phyloP scores from a whole-genome alignment of 2,888 invertebrate species.

The Syrphus vitripennis region DNA sequence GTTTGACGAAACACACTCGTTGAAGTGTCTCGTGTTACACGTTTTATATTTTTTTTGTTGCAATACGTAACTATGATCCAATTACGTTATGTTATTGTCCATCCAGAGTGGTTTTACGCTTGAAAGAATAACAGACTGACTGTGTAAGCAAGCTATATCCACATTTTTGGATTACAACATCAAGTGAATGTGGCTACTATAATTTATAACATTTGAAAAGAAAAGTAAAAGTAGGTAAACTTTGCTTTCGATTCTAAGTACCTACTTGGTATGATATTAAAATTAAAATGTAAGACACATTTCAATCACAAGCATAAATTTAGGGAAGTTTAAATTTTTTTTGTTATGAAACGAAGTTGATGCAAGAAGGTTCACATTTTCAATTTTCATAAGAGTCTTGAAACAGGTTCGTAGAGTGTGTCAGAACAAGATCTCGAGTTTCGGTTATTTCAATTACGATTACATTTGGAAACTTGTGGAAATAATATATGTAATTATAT shows the following conservation, averaged over 20 bases:
- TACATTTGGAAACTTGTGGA: not conserved
- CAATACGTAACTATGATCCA: constrained; percentile 32
- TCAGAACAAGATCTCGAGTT: not conserved
- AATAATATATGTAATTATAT: too few species aligned
- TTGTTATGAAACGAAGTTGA: not conserved
- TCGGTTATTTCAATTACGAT: not conserved
- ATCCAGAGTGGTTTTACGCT: constrained; percentile 42
- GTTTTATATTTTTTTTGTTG: not conserved
- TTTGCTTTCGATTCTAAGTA: constrained; percentile 60
- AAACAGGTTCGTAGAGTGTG: not conserved
- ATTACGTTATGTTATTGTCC: constrained; percentile 47
- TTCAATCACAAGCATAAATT: not conserved
- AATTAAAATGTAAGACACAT: constrained; percentile 20
- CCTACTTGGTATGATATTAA: constrained; percentile 1
- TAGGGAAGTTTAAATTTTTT: not conserved
- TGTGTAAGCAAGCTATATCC: not conserved
- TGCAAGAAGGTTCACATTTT: not conserved
- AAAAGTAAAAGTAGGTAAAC: constrained; percentile 62
- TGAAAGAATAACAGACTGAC: constrained; percentile 28
- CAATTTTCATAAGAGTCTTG: not conserved
- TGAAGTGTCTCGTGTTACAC: constrained; percentile 9
- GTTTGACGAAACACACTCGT: constrained; percentile 7
- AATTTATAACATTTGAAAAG: not conserved
- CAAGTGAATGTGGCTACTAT: constrained; percentile 46
- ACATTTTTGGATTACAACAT: constrained; percentile 40